These are phyloP conservation scores for Leptinotarsa lineolata DNA, from an alignment of 1,140 invertebrate species.

Conservation along the genomic window DNA sequence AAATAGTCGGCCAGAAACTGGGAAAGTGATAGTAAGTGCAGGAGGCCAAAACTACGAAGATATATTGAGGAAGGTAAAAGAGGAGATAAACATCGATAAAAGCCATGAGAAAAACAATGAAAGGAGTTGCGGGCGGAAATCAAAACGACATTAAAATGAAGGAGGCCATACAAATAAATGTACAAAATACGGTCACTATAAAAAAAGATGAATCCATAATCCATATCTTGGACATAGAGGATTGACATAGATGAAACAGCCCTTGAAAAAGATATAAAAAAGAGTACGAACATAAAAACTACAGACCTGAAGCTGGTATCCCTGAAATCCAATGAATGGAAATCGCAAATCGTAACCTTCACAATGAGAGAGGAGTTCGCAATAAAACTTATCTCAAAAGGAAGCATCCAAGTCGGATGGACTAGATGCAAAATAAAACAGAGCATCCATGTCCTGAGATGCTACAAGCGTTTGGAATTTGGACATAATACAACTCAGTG, in stretches of 20 bases:
- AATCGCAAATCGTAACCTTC: neutral
- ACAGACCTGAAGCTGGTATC: neutral
- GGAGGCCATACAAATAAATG: constrained; percentile 9
- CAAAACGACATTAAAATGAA: neutral
- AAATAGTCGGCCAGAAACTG: neutral
- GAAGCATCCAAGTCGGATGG: constrained; percentile 10
- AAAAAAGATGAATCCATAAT: neutral
- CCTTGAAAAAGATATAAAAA: constrained; percentile 1
- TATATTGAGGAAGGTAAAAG: constrained; percentile 9
- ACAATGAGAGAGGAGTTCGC: neutral
- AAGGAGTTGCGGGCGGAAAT: constrained; percentile 9
- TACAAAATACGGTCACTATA: neutral
- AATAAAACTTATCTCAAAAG: neutral
- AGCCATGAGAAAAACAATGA: neutral
- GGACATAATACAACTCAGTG: neutral
- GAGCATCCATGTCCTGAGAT: neutral
- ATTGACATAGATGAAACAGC: constrained; percentile 2
- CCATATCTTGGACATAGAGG: constrained; percentile 4
- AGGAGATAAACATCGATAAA: neutral
- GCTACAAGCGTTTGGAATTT: neutral
- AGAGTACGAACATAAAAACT: neutral
- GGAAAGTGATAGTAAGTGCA: neutral
- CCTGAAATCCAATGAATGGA: neutral
- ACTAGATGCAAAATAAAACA: neutral
- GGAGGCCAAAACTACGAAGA: constrained; percentile 3